Base-by-base conservation (phyloP, 2,797 vertebrate species). In the Lutjanus argentimaculatus region DNA sequence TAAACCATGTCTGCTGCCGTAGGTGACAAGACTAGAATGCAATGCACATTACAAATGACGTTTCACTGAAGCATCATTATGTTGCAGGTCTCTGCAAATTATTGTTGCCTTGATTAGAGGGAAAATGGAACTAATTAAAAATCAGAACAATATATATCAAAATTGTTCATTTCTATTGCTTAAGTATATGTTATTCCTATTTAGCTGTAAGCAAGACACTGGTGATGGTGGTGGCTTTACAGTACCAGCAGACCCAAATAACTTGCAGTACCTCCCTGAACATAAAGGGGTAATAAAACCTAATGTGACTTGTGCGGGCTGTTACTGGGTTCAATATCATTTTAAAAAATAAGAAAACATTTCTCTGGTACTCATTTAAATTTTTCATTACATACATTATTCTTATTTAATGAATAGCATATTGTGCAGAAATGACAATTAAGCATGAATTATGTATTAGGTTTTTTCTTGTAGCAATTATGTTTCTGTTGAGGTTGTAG, bases 11-110 rank as follows among this genome's bases (percentile, higher is more conserved):
- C 4, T 61, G 42, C 13, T 49, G 16, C 30, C 17, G 17, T 21
- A 40, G 17, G 58, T 64, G 56, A 75, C 16, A 61, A 40, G 74
- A 66, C 21, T 42, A 7, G 67, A 51, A 36, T 36, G 4, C 36
- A 22, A 73, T 59, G 25, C 19, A 59, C 6, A 21, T 30, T 51
- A n/a, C 7, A 73, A 65, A 67, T 30, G 0, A 56, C 46, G 17
- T 45, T 56, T 22, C n/a, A 62, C 1, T 55, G 21, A 66, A 36
- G 36, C 30, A 57, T 58, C 13, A 12, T 71, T 55, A 21, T 73
- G 36, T 25, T 42, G 13, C 16, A 11, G 48, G 36, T 83, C 15
- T 51, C 57, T 77, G n/a, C 25, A 56, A 56, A 17, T 51, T 1
- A 25, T 69, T 4, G 7, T 62, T 22, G 11, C 25, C 14, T 40